Evolutionary conservation across 1,140 invertebrate genomes (phyloP), one percentile per base, ranked within the genome.

Genomic region (Diorhabda carinulata): DNA sequence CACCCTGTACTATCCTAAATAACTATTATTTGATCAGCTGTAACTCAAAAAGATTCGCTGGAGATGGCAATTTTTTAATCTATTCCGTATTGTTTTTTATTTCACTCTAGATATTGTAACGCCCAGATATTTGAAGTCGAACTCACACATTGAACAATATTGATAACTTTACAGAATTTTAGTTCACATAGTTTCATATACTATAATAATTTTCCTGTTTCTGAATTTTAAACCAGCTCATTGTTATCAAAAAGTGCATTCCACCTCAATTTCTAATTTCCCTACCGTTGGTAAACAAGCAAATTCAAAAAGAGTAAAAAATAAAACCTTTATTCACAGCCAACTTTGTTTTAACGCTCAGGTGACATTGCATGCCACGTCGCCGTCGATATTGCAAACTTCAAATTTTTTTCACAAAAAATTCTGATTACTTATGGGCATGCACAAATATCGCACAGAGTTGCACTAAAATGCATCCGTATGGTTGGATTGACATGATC

Each of bases 201-300:
- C 25, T 25, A 25, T 25, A 25, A 25, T 25, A 25, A 25, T 25
- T 25, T 25, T 25, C 25, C 25, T 25, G 25, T 25, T 25, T 25
- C 25, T 25, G 25, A 25, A 25, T 25, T 25, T 25, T 25, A 52
- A 52, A 8, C 47, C 47, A n/a, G 2, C n/a, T 52, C n/a, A n/a
- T 52, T 52, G n/a, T 52, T 52, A 52, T n/a, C 47, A 52, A 52
- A 52, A 52, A 52, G n/a, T 52, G 47, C 47, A 52, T 52, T 52
- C n/a, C 6, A 52, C 47, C 6, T 52, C 47, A 52, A 52, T 52
- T 52, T 52, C 25, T 25, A 25, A 25, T 25, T 52, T 52, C 47
- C n/a, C 47, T 52, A n/a, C n/a, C 47, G 25, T 25, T 52, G 47
- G 47, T n/a, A 52, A 52, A 52, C 47, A 52, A 52, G 47, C 47